phyloP scores from a whole-genome alignment of 2,888 invertebrate genomes.

The Gisinianus flammeolus region DNA sequence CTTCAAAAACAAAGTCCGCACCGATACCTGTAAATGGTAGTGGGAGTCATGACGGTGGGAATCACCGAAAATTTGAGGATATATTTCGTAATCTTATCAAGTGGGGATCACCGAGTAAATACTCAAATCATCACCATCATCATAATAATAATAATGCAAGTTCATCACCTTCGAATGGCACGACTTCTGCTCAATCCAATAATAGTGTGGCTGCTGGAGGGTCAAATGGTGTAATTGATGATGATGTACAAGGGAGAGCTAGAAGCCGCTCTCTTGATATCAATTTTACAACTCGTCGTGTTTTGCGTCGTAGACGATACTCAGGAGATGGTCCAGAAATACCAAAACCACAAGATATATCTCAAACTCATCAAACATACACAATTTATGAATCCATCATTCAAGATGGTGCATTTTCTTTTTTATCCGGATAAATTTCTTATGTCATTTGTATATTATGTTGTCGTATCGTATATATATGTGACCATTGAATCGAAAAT shows the following conservation, averaged over 20 bases:
- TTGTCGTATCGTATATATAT: neutral
- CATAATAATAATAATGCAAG: neutral
- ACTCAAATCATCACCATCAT: conserved; percentile 15
- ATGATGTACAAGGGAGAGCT: conserved; percentile 20
- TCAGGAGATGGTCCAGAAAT: conserved; percentile 45
- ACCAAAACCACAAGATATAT: conserved; percentile 35
- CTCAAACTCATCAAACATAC: conserved; percentile 49
- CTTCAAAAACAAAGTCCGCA: conserved; percentile 13
- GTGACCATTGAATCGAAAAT: conserved; percentile 10
- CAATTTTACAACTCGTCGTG: conserved; percentile 28
- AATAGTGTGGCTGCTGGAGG: neutral
- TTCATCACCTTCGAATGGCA: neutral
- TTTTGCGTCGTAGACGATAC: conserved; percentile 46
- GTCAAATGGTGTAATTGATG: neutral
- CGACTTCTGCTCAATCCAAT: neutral
- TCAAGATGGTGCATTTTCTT: conserved; percentile 46
- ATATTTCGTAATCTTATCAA: conserved; percentile 55
- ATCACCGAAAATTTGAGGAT: conserved; percentile 43
- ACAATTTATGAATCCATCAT: conserved; percentile 56
- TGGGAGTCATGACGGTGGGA: conserved; percentile 12
- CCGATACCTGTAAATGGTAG: conserved; percentile 17
- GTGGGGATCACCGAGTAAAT: conserved; percentile 54
- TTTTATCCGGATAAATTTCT: neutral
- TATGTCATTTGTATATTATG: neutral
- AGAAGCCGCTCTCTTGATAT: conserved; percentile 52